Base-by-base conservation (phyloP, 2,113 vertebrate species). In the Cromileptes altivelis region DNA sequence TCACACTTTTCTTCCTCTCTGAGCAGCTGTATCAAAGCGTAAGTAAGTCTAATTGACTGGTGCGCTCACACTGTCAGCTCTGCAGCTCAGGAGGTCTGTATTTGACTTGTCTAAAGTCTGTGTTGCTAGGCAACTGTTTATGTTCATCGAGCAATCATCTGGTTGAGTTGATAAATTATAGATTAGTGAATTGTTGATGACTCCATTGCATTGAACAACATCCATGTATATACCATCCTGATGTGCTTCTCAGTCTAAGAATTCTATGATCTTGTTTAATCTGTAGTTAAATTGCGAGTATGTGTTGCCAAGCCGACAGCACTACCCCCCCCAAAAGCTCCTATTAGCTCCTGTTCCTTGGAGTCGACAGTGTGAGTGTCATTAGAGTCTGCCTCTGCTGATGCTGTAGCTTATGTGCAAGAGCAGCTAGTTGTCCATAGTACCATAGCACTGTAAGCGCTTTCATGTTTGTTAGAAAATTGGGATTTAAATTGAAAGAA, bases 101-200 rank as follows among this genome's bases (percentile, higher is more conserved):
- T 82, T 70, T 76, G 77, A 89, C 75, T 75, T 40, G 81, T 80
- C 71, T 19, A 61, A 80, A 70, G 62, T 86, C 84, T 0, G 40
- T 80, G 92, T 94, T 93, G 89, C 92, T 84, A 92, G 73, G 92
- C 85, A 93, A 92, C 93, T 50, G 85, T 70, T 74, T 73, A 73
- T 75, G 49, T 72, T 93, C 81, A 80, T 85, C 61, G 70, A 77
- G 60, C 72, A 75, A 60, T 88, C 86, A 70, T 83, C 73, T 70
- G 55, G 58, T 81, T 30, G 72, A 69, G 60, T 84, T 85, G 45
- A 90, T 93, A 75, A 89, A 91, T 89, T 78, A 88, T 89, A 68
- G 74, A 91, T 88, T 63, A 70, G 45, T 15, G 30, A 80, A 82
- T 85, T 83, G 50, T 80, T 85, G 75, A 75, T 77, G 55, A 62